phyloP scores from a whole-genome alignment of 2,888 invertebrate species.

The Andrena flavipes region DNA sequence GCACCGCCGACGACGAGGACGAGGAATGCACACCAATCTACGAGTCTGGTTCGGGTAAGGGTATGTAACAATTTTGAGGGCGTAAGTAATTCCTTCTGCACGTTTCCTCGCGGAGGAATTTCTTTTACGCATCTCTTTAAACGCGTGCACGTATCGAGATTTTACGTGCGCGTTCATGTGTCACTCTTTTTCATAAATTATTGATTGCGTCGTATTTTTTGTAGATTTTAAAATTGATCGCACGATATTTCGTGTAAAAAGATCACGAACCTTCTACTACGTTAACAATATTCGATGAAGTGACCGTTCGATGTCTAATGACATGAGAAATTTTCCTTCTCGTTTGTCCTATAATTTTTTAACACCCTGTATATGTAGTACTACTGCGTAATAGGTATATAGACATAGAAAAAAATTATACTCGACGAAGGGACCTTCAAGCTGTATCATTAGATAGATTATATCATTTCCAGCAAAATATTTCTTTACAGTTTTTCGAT shows the following conservation, averaged over 20 bases:
- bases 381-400: background rate
- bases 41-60: conserved; percentile 91
- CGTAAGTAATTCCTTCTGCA: conserved; percentile 68
- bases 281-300: too few species aligned
- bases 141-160: conserved; percentile 27
- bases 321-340: too few species aligned
- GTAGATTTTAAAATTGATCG: background rate
- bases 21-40: conserved; percentile 95
- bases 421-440: background rate
- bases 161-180: conserved; percentile 28
- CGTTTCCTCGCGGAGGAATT: conserved; percentile 44
- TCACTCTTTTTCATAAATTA: background rate
- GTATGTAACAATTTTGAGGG: conserved; percentile 69
- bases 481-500: conserved; percentile 10
- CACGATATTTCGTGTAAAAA: too few species aligned
- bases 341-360: too few species aligned
- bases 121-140: conserved; percentile 7
- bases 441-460: background rate
- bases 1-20: conserved; percentile 95
- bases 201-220: conserved; percentile 7
- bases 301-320: too few species aligned
- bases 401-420: background rate
- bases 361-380: background rate
- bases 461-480: background rate
- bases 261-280: too few species aligned